phyloP scores from a whole-genome alignment of 2,888 invertebrate species.

The Himalopsyche kuldschensis region DNA sequence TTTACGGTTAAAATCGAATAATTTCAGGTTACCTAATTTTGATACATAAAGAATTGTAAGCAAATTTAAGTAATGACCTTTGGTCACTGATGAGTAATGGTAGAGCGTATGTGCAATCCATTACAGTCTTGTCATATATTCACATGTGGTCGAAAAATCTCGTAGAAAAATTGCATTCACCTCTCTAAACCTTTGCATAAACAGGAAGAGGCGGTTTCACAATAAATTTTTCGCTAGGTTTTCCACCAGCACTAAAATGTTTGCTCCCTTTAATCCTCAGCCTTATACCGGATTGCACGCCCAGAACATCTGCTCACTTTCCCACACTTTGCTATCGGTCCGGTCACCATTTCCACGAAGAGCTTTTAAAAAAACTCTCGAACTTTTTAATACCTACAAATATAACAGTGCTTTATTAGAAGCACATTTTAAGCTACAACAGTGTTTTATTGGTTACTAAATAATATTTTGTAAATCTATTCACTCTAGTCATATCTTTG shows the following conservation, averaged over 20 bases:
- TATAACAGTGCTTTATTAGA: not conserved
- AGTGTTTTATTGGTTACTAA: no score
- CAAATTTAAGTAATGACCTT: no score
- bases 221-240: constrained; percentile 25
- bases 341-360: not conserved
- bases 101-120: not conserved
- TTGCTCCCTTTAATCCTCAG: constrained; percentile 33
- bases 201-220: constrained; percentile 10
- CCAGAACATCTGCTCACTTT: constrained; percentile 28
- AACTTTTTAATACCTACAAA: not conserved
- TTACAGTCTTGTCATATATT: not conserved
- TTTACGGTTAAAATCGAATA: no score
- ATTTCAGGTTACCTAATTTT: no score
- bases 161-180: constrained; percentile 19
- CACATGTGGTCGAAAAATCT: not conserved
- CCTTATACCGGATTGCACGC: constrained; percentile 16
- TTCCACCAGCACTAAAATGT: constrained; percentile 30
- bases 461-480: no score
- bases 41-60: no score
- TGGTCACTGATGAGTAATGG: no score
- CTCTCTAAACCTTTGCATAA: constrained; percentile 20
- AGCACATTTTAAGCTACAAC: not conserved
- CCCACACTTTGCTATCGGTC: constrained; percentile 1
- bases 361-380: not conserved
- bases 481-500: no score